Conservation (phyloP, 2,888 invertebrate genomes). For the Vesta saturnalis region DNA sequence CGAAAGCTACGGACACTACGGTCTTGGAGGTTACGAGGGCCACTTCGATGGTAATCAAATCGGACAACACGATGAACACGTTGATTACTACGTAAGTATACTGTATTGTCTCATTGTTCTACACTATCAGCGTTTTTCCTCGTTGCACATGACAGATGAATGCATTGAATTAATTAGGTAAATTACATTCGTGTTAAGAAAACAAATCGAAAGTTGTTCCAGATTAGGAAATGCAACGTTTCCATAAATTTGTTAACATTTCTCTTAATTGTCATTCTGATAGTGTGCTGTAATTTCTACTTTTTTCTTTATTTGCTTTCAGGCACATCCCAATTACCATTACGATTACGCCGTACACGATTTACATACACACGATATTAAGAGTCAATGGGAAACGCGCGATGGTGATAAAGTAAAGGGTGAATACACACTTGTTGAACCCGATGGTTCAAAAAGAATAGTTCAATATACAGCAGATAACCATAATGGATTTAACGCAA, state of each 20-base stretch:
- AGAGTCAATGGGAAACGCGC: constrained; percentile 62
- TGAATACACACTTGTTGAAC: constrained; percentile 60
- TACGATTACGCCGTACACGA: constrained; percentile 63
- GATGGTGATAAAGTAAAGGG: constrained; percentile 63
- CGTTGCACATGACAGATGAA: no score
- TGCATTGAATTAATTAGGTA: no score
- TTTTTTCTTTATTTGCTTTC: constrained; percentile 37
- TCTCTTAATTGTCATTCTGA: neutral
- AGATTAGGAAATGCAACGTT: no score
- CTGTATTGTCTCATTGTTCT: no score
- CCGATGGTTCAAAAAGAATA: constrained; percentile 58
- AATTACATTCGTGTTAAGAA: no score
- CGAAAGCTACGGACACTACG: constrained; percentile 35
- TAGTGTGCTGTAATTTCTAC: neutral
- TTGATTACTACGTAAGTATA: constrained; percentile 57
- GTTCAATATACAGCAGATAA: constrained; percentile 60
- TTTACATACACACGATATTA: constrained; percentile 63
- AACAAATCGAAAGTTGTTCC: no score
- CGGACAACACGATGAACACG: constrained; percentile 46
- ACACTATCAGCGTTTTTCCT: no score
- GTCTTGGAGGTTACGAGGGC: constrained; percentile 43
- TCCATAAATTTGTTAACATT: neutral
- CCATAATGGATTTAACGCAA: constrained; percentile 58
- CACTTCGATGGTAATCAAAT: constrained; percentile 36
- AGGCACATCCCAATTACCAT: constrained; percentile 61